Conservation (phyloP, 2,888 invertebrate genomes). For the Agonum fuliginosum region DNA sequence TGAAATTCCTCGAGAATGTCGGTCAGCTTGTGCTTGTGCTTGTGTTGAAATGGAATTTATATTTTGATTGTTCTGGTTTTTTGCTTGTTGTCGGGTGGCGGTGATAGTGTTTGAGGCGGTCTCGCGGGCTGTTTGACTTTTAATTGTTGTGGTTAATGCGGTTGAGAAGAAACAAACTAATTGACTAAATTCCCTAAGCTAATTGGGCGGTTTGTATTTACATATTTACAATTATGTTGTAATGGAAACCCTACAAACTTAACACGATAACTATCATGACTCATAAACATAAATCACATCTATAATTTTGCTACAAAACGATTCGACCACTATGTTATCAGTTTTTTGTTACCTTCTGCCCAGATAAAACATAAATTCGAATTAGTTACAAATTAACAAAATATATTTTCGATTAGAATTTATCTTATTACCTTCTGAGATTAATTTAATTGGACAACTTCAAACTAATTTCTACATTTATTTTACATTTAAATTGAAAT, state of each 20-base stretch:
- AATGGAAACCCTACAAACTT: conserved; percentile 15
- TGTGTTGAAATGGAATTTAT: conserved; percentile 35
- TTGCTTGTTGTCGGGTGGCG: conserved; percentile 24
- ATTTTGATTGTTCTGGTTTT: conserved; percentile 42
- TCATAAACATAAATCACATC: not conserved
- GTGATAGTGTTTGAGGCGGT: conserved; percentile 5
- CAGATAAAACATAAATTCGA: no score
- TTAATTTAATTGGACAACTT: no score
- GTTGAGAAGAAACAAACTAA: conserved; percentile 40
- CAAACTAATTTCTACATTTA: no score
- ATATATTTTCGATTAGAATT: no score
- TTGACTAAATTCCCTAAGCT: conserved; percentile 29
- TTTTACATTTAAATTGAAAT: no score
- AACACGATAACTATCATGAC: conserved; percentile 14
- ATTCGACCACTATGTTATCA: no score
- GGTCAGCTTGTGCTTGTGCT: conserved; percentile 24
- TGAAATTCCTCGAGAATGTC: conserved; percentile 43
- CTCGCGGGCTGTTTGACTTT: conserved; percentile 34
- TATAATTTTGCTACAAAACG: not conserved
- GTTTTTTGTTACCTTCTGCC: no score
- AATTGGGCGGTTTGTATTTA: conserved; percentile 37
- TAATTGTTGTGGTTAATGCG: conserved; percentile 42
- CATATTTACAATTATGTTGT: conserved; percentile 43
- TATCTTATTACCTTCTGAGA: no score
- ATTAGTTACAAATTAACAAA: no score